phyloP scores from a whole-genome alignment of 2,113 vertebrate genomes.

The Zeus faber region DNA sequence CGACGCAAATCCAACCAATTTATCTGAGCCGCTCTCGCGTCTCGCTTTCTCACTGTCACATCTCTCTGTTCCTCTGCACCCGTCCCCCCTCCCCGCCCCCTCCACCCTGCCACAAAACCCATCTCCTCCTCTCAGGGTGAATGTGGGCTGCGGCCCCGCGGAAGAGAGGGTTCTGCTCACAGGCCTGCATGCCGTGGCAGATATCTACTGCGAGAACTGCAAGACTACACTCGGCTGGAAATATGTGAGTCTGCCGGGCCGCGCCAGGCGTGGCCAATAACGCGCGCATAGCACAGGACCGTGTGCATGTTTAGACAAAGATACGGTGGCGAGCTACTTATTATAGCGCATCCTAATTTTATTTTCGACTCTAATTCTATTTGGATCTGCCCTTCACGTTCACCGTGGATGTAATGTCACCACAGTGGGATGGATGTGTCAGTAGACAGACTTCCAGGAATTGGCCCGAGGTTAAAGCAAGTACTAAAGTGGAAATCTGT shows the following conservation, averaged over 20 bases:
- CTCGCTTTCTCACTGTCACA: neutral
- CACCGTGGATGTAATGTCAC: constrained; percentile 14
- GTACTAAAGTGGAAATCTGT: no score
- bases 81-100: neutral
- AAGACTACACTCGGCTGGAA: constrained; percentile 99
- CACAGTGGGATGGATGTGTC: constrained; percentile 16
- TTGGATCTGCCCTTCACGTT: constrained; percentile 17
- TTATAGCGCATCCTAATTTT: constrained; percentile 35
- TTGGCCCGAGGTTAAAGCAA: no score
- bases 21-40: neutral
- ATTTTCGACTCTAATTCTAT: constrained; percentile 40
- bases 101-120: neutral
- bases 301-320: constrained; percentile 24
- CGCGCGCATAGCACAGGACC: constrained; percentile 12
- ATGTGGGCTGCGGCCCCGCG: constrained; percentile 96
- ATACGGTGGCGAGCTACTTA: constrained; percentile 26
- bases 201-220: constrained; percentile 99
- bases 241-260: constrained; percentile 83
- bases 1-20: no score
- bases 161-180: constrained; percentile 96
- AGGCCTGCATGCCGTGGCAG: constrained; percentile 94
- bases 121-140: constrained; percentile 78
- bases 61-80: constrained; percentile 5
- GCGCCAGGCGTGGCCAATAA: neutral
- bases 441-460: constrained; percentile 14